These are phyloP conservation scores for Ennomos erosarius DNA, from an alignment of 2,888 invertebrate genomes.

Conservation along the genomic window DNA sequence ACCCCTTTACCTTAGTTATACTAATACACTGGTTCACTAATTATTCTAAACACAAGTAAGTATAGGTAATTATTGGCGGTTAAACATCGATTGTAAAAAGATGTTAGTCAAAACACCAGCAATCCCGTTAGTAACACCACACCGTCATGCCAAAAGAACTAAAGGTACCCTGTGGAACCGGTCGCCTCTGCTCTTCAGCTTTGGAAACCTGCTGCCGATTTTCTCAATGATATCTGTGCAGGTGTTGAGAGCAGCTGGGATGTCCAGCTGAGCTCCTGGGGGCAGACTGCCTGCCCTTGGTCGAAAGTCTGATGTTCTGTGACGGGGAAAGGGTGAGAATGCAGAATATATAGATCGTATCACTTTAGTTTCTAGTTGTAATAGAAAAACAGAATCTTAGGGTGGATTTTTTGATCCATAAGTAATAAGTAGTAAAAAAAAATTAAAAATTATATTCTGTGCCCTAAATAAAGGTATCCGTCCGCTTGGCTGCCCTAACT, in stretches of 20 bases:
- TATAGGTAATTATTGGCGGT: too few species aligned
- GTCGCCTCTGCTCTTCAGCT: conserved; percentile 83
- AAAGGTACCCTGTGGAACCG: conserved; percentile 57
- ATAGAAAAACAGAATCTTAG: too few species aligned
- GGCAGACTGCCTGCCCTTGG: conserved; percentile 75
- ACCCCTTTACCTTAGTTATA: too few species aligned
- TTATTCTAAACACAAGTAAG: too few species aligned
- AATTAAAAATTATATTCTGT: too few species aligned
- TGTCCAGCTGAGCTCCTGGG: conserved; percentile 53
- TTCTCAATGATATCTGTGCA: conserved; percentile 79
- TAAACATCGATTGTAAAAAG: background rate
- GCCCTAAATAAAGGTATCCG: too few species aligned
- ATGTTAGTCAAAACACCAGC: conserved; percentile 6
- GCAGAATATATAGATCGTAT: background rate
- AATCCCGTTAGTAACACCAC: background rate
- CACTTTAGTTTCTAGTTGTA: too few species aligned
- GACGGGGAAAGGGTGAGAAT: conserved; percentile 1
- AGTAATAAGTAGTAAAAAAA: too few species aligned
- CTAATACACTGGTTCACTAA: too few species aligned
- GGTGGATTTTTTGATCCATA: too few species aligned
- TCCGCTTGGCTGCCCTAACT: too few species aligned
- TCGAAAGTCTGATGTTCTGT: conserved; percentile 59
- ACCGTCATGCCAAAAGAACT: background rate
- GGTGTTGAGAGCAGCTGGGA: conserved; percentile 51
- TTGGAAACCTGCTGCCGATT: conserved; percentile 76